Conservation (phyloP, 2,113 vertebrate genomes). For the Petroica traversi region DNA sequence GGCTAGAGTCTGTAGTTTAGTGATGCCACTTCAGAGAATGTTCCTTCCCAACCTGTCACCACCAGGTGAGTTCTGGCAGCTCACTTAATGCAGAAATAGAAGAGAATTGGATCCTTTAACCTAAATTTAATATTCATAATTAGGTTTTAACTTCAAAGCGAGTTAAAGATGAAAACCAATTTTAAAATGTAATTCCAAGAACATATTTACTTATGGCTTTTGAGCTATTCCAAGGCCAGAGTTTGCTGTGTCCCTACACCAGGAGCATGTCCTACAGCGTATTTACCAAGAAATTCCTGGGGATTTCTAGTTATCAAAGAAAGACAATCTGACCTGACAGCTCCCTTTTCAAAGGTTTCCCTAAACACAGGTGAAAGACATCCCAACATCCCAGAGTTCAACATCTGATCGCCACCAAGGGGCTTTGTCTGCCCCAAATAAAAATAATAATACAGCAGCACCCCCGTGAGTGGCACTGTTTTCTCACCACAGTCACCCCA, state of each 20-base stretch:
- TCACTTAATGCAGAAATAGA: neutral
- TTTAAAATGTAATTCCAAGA: neutral
- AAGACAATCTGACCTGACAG: neutral
- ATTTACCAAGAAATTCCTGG: neutral
- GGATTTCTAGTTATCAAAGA: neutral
- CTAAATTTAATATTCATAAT: neutral
- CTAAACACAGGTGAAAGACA: neutral
- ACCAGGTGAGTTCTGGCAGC: neutral
- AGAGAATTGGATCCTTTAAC: neutral
- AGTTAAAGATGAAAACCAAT: neutral
- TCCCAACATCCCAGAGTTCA: accelerated
- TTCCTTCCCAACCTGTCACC: neutral
- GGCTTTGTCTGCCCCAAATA: neutral
- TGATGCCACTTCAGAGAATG: neutral
- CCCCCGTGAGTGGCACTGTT: neutral
- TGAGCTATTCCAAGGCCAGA: neutral
- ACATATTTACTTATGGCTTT: neutral
- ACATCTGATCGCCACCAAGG: neutral
- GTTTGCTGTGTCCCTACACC: neutral
- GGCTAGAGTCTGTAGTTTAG: neutral
- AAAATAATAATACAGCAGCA: neutral
- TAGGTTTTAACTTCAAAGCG: neutral
- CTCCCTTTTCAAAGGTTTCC: neutral
- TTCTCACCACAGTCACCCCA: neutral
- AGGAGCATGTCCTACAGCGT: neutral